A percentile compares a stretch with the other conserved stretches of the same genome.
Conservation (phyloP, 2,113 vertebrate genomes). For the Ammospiza nelsoni region DNA sequence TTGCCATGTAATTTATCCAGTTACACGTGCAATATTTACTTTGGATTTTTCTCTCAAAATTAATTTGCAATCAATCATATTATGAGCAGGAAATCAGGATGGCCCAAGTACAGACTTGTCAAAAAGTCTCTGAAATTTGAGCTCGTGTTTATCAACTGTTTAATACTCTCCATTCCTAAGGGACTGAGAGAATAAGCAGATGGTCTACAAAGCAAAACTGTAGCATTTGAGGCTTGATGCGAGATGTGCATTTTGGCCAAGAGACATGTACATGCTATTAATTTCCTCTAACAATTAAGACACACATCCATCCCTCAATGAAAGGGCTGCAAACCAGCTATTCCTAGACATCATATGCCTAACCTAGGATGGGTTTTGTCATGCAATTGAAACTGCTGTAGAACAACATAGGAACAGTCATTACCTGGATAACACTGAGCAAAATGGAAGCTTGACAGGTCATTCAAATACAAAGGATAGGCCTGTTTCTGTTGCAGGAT, state of each 20-base stretch:
- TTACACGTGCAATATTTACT: neutral
- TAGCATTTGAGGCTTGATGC: neutral
- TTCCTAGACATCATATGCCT: neutral
- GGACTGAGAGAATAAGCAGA: neutral
- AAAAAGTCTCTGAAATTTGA: neutral
- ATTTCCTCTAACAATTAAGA: neutral
- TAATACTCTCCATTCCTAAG: neutral
- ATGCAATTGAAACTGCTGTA: neutral
- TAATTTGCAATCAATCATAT: neutral
- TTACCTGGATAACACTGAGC: neutral
- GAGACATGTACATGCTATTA: neutral
- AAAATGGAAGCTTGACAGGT: neutral
- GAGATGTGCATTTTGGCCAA: neutral
- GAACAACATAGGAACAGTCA: neutral
- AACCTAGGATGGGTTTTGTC: neutral
- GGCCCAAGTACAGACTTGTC: neutral
- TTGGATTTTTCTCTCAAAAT: neutral
- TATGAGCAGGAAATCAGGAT: neutral
- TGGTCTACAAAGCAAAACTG: neutral
- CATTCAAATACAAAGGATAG: neutral
- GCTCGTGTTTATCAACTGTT: neutral
- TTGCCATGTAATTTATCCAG: neutral
- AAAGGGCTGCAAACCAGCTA: neutral
- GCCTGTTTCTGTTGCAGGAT: neutral
- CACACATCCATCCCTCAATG: neutral